Conservation (phyloP, 2,113 vertebrate species). For the Opisthocomus hoazin region DNA sequence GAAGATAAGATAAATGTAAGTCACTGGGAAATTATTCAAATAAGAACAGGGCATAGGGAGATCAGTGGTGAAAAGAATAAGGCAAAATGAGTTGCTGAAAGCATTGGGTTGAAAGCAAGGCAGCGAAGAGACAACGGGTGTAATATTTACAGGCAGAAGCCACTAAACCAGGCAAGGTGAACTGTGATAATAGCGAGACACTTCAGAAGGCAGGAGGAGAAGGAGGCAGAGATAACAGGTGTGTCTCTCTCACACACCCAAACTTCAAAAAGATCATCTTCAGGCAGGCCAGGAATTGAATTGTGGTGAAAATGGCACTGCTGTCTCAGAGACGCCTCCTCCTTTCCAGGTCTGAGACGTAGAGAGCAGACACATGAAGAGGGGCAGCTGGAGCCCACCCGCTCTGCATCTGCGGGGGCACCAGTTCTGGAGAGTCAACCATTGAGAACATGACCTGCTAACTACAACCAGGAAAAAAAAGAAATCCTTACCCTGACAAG, state of each 20-base stretch:
- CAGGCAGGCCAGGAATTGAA: background rate
- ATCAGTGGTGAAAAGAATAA: background rate
- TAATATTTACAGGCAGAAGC: background rate
- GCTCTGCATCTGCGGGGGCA: background rate
- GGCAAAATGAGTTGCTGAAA: background rate
- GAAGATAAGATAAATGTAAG: background rate
- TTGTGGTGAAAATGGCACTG: background rate
- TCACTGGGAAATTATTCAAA: background rate
- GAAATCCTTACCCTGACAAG: background rate
- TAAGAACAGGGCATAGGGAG: background rate
- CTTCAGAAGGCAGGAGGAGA: background rate
- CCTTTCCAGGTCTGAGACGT: background rate
- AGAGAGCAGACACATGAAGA: background rate
- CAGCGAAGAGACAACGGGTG: background rate
- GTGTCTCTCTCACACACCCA: background rate
- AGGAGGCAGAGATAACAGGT: background rate
- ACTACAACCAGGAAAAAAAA: background rate
- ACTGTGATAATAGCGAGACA: accelerated
- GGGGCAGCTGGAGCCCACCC: background rate
- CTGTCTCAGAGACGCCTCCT: background rate
- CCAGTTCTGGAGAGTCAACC: accelerated
- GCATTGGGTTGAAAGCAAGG: background rate
- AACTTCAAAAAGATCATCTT: background rate
- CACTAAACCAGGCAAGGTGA: background rate
- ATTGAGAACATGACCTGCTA: background rate